Evolutionary conservation across 2,888 invertebrate species (phyloP).

Genomic region (Periphyllus acericola): DNA sequence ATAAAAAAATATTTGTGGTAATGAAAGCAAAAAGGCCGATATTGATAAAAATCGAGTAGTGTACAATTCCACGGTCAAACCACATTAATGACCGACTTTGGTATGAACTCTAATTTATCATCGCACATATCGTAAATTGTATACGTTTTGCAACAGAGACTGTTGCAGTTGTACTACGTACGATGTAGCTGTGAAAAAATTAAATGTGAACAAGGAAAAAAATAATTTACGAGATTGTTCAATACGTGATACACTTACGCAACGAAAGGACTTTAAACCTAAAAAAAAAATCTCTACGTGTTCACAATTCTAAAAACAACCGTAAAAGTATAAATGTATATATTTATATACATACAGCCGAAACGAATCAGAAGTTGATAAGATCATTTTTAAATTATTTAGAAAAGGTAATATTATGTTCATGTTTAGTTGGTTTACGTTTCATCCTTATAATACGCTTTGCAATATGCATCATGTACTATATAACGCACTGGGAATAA

Average conservation of each 20-base stretch:
- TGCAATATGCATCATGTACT: background rate
- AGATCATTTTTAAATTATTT: slow-evolving; percentile 23
- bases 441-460: background rate
- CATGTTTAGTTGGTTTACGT: background rate
- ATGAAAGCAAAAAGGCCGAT: background rate
- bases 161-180: background rate
- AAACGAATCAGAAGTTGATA: background rate
- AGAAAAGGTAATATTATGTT: background rate
- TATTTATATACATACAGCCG: too few species aligned
- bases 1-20: background rate
- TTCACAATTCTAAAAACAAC: background rate
- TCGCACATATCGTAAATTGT: too few species aligned
- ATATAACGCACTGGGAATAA: too few species aligned
- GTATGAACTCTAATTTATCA: background rate
- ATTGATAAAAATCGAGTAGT: background rate
- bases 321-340: background rate
- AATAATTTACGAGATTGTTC: slow-evolving; percentile 22
- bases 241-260: slow-evolving; percentile 27
- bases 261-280: background rate
- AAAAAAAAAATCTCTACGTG: slow-evolving; percentile 10
- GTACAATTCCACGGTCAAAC: background rate
- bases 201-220: background rate
- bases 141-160: background rate
- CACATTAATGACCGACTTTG: background rate
- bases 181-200: background rate